Evolutionary conservation across 2,888 invertebrate species (phyloP).

Genomic region (Lucinisca nassula): DNA sequence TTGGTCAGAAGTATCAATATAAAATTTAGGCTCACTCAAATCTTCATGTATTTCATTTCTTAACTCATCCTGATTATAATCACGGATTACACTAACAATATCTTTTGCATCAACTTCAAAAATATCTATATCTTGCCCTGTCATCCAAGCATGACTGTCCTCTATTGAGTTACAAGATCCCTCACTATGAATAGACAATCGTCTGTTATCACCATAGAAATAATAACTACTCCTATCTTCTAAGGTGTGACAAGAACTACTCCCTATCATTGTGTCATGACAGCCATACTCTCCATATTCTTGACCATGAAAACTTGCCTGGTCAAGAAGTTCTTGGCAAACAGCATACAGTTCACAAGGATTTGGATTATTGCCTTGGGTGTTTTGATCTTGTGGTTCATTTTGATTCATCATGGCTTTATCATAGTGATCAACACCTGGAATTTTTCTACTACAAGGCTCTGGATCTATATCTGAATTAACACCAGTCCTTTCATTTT

Average conservation of each 20-base stretch:
- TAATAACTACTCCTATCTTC: slow-evolving; percentile 29
- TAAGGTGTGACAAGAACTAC: slow-evolving; percentile 56
- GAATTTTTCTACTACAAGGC: too few relatives aligned
- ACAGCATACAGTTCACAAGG: slow-evolving; percentile 50
- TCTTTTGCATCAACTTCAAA: not conserved
- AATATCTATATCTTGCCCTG: not conserved
- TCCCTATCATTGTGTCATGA: slow-evolving; percentile 23
- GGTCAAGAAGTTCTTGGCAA: slow-evolving; percentile 48
- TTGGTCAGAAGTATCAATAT: not conserved
- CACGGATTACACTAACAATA: not conserved
- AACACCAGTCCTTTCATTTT: too few relatives aligned
- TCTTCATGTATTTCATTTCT: not conserved
- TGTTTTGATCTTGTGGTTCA: too few relatives aligned
- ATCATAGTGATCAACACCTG: too few relatives aligned
- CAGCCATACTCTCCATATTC: not conserved
- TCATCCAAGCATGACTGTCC: not conserved
- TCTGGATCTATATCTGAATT: too few relatives aligned
- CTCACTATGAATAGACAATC: not conserved
- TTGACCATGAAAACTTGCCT: not conserved
- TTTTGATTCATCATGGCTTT: too few relatives aligned
- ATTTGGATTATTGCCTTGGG: not conserved
- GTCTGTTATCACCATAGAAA: not conserved
- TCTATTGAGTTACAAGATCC: slow-evolving; percentile 1
- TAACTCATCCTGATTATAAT: not conserved
- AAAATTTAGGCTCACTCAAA: not conserved